A percentile compares a stretch with the other conserved stretches of the same genome.
Evolutionary conservation across 2,888 invertebrate genomes (phyloP).

Genomic region (Acheta domesticus): DNA sequence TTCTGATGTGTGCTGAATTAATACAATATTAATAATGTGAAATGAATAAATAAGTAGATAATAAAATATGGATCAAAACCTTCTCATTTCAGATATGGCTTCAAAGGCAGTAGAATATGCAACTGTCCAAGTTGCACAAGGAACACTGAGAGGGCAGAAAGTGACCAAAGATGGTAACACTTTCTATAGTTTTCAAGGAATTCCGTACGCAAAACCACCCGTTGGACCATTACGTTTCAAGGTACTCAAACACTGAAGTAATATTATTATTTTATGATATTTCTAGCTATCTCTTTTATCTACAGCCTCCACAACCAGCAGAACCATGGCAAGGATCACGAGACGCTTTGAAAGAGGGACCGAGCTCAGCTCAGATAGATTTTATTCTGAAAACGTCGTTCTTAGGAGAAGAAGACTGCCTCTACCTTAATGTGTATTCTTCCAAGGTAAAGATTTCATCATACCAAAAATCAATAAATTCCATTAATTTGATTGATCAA

Average conservation of each 20-base stretch:
- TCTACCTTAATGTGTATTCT: slow-evolving; percentile 29
- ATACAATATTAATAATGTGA: too few species aligned
- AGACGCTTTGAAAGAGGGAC: slow-evolving; percentile 20
- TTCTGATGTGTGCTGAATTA: too few species aligned
- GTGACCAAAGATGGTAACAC: background rate
- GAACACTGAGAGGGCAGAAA: slow-evolving; percentile 18
- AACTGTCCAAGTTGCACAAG: slow-evolving; percentile 12
- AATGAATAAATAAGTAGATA: too few species aligned
- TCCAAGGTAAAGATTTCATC: slow-evolving; percentile 21
- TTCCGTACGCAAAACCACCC: slow-evolving; percentile 22
- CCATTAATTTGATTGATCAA: too few species aligned
- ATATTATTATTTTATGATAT: too few species aligned
- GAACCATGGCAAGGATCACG: slow-evolving; percentile 25
- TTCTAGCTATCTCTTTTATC: too few species aligned
- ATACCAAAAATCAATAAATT: background rate
- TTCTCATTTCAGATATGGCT: slow-evolving; percentile 2
- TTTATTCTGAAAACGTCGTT: background rate
- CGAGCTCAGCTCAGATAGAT: slow-evolving; percentile 22
- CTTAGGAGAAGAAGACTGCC: slow-evolving; percentile 29
- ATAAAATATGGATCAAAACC: too few species aligned
- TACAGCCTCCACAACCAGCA: slow-evolving; percentile 27
- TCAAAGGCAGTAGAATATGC: slow-evolving; percentile 21
- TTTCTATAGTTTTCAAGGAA: slow-evolving; percentile 19
- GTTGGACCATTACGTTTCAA: slow-evolving; percentile 22
- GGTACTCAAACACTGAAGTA: background rate